Evolutionary conservation across 2,888 invertebrate genomes (phyloP).

Genomic region (Cryptosula pallasiana): DNA sequence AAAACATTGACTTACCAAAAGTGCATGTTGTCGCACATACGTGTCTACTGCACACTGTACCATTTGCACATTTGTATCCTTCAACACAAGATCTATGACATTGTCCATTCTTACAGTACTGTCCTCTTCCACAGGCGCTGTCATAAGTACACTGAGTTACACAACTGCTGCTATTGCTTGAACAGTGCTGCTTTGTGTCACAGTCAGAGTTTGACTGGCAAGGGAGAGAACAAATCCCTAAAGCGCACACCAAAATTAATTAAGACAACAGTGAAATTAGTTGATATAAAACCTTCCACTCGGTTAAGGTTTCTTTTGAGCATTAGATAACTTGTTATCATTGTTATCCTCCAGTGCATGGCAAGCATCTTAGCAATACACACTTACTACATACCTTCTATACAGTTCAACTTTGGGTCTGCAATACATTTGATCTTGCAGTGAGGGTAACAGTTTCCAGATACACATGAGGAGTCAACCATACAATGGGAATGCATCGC

Average conservation of each 20-base stretch:
- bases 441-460: slow-evolving; percentile 6
- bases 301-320: too few relatives aligned
- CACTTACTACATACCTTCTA: too few relatives aligned
- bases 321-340: too few relatives aligned
- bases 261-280: too few relatives aligned
- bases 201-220: not conserved
- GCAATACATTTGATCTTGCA: too few relatives aligned
- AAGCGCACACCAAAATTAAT: too few relatives aligned
- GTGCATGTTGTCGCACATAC: not conserved
- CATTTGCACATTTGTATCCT: not conserved
- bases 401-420: too few relatives aligned
- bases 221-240: too few relatives aligned
- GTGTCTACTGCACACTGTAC: not conserved
- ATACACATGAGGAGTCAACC: not conserved
- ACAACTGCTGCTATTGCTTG: not conserved
- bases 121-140: not conserved
- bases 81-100: not conserved
- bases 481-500: not conserved
- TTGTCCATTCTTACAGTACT: not conserved
- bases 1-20: not conserved
- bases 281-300: too few relatives aligned
- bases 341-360: too few relatives aligned
- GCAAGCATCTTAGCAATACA: too few relatives aligned
- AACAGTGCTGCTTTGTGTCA: slow-evolving; percentile 4
- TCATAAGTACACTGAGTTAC: not conserved